Evolutionary conservation across 2,888 invertebrate species (phyloP).

Genomic region (Xylocampa areola): DNA sequence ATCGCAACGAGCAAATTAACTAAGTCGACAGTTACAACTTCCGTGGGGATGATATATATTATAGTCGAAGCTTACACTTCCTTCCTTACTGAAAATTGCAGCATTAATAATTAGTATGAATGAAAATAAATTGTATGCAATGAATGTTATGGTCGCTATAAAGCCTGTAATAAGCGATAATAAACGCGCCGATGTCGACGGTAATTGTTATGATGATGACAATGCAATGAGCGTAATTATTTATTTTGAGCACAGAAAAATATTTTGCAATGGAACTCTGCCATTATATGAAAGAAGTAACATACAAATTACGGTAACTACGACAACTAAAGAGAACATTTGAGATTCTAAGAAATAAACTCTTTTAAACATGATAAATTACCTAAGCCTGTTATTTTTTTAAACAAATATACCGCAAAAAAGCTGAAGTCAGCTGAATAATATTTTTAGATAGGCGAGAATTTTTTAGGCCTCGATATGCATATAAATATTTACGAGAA

Average conservation of each 20-base stretch:
- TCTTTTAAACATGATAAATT: no score
- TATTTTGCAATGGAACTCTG: no score
- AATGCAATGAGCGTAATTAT: slow-evolving; percentile 34
- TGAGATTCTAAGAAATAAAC: no score
- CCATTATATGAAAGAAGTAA: no score
- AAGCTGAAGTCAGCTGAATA: no score
- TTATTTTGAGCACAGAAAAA: slow-evolving; percentile 7
- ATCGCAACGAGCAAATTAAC: slow-evolving; percentile 14
- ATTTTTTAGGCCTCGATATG: slow-evolving; percentile 14
- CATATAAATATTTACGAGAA: slow-evolving; percentile 72
- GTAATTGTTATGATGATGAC: slow-evolving; percentile 33
- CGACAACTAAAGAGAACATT: no score
- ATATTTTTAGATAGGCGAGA: slow-evolving; percentile 5
- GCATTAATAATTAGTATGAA: slow-evolving; percentile 38
- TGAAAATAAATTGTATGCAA: slow-evolving; percentile 48
- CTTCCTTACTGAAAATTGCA: slow-evolving; percentile 27
- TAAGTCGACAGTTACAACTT: slow-evolving; percentile 29
- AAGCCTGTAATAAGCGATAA: slow-evolving; percentile 40
- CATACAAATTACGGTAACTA: no score
- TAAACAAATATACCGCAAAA: no score
- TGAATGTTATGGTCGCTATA: slow-evolving; percentile 34
- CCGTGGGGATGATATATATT: slow-evolving; percentile 27
- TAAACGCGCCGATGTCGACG: slow-evolving; percentile 23
- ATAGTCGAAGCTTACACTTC: slow-evolving; percentile 25
- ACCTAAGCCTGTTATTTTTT: no score